Evolutionary conservation across 2,888 invertebrate genomes (phyloP).

Genomic region (Notodonta ziczac): DNA sequence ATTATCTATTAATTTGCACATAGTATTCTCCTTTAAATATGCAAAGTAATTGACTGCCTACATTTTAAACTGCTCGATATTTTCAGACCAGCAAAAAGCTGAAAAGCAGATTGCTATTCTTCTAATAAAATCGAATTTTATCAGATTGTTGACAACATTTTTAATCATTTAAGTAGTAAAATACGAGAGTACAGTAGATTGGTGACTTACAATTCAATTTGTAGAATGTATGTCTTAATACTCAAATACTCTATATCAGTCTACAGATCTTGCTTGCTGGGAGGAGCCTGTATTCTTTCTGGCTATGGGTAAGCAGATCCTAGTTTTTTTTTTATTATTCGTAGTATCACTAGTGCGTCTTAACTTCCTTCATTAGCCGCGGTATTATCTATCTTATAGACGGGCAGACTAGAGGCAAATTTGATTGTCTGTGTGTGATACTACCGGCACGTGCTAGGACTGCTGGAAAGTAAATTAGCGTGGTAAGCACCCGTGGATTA

Average conservation of each 20-base stretch:
- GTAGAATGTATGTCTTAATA: too few species aligned
- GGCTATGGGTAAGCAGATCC: too few species aligned
- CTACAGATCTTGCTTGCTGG: too few species aligned
- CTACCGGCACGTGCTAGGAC: too few species aligned
- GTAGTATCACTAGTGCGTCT: background rate
- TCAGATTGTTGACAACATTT: background rate
- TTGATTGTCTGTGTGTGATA: too few species aligned
- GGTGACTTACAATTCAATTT: too few species aligned
- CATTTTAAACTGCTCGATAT: slow-evolving; percentile 5
- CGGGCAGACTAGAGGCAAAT: too few species aligned
- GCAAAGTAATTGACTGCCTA: slow-evolving; percentile 14
- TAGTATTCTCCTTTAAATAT: slow-evolving; percentile 6
- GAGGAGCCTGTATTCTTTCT: too few species aligned
- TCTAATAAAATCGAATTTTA: background rate
- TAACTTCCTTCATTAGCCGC: background rate
- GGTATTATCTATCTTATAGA: too few species aligned
- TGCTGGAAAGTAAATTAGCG: too few species aligned
- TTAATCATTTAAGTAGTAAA: background rate
- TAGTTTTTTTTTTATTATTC: background rate
- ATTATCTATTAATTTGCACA: background rate
- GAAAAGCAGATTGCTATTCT: background rate
- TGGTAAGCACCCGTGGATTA: too few species aligned
- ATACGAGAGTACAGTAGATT: background rate
- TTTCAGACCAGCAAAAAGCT: background rate
- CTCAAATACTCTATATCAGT: too few species aligned